Evolutionary conservation across 2,888 invertebrate species (phyloP), one percentile per base, ranked within the genome.

Genomic region (Callyntrura guangdongensis): DNA sequence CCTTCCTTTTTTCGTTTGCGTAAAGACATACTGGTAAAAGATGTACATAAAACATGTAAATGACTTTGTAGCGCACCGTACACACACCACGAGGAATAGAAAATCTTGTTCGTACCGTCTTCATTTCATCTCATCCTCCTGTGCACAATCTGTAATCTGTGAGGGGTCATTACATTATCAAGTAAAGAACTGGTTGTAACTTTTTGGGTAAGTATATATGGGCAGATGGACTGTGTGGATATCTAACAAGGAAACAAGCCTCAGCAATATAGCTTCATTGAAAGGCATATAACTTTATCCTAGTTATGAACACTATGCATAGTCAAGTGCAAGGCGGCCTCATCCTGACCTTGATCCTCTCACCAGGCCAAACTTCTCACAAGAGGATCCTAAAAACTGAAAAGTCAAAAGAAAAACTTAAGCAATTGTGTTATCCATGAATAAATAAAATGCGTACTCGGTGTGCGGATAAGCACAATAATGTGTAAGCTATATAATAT

Each of bases 281-380:
- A 53, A 22, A 17, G 22, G 49, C 0, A 79, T 25, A 12, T 56
- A 56, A 53, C 56, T 79, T 56, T 79, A 56, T 72, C 9, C 25
- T 53, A 53, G 53, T 47, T 49, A 47, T 53, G 56, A 25, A 79
- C 79, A 56, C 14, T 82, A 59, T 61, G 45, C 82, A 61, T 25
- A 86, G 86, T 86, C 36, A 84, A 67, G 56, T 67, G 59, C 72
- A 56, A 77, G 85, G 64, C 85, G 85, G 90, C 90, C 90, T 85
- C 79, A 27, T 89, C 85, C 72, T 91, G 91, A 91, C 91, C 91
- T 91, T 91, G 91, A 91, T 91, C 87, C 87, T 91, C 91, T 84
- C 91, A 84, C 88, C 91, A 91, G 77, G 91, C 85, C 45, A 72
- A 47, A n/a, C 56, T 59, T 45, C 56, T 36, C 27, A 61, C n/a